Evolutionary conservation across 1,140 invertebrate genomes (phyloP), one percentile per base, ranked within the genome.

Genomic region (Glossosoma conforme): DNA sequence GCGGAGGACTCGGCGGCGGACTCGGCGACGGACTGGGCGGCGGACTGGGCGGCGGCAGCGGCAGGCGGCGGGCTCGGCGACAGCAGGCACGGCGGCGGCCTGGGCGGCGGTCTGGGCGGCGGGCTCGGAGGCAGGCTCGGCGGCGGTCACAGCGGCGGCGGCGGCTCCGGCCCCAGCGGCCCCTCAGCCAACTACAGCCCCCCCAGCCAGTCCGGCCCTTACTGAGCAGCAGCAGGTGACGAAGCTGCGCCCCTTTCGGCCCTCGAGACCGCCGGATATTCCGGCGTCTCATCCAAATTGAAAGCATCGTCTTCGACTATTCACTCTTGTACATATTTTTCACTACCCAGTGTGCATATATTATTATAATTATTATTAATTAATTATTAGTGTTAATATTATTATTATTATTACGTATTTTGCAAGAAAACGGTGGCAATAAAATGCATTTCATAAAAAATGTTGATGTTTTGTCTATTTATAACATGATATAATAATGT

Each of bases 121-220:
- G 10, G 14, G 19, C 36, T 41, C 24, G 19, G 47, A 6, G 36
- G 57, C 10, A 30, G 19, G 13, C 1, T 53, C 20, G 72, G 71
- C 38, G 68, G 71, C 36, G 33, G 44, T 1, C 36, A 41, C 28
- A 44, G 58, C 22, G 44, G 47, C 35, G 30, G 36, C 17, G 71
- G 74, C 36, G 37, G 46, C 8, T 53, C 54, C 36, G 58, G 58
- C 22, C 55, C 58, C 20, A 46, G 45, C 42, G 58, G 58, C 10
- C 78, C 79, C 38, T 81, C 78, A 62, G 68, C 74, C 52, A 80
- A 68, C 66, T 84, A 84, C 68, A 81, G 82, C 52, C 69, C 80
- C 22, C 82, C 81, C 42, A 79, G 81, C 51, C 61, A 65, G 38
- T 58, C 56, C 13, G 56, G 56, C 19, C 56, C 56, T 3, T 58